Base-by-base conservation (phyloP, 1,140 invertebrate genomes). In the Drosophila kikkawai region DNA sequence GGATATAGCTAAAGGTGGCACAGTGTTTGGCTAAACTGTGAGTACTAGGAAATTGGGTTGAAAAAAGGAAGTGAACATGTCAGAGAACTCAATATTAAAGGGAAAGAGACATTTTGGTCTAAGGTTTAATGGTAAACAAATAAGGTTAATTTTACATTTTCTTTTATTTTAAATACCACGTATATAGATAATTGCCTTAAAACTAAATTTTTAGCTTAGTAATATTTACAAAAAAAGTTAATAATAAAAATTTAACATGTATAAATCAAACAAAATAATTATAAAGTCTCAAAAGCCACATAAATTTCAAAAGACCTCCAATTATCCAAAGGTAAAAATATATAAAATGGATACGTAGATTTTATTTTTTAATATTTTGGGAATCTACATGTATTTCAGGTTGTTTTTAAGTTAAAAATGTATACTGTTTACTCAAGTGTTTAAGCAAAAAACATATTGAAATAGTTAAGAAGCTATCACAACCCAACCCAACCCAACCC, bases 1-100 rank as follows among this genome's bases (percentile, higher is more conserved):
- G 58, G 67, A 50, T 55, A 68, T 70, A 26, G 36, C 53, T 13
- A 56, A 56, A 56, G 48, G n/a, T 37, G 32, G 29, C 17, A 44
- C 26, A n/a, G 22, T 15, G 26, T 41, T 64, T n/a, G 41, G 3
- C 34, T 36, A 59, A 41, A 53, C 19, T 59, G 39, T 13, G 39
- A 44, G 19, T 29, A 11, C 57, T 34, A 12, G 37, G 29, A 69
- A 67, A 67, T 67, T 48, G 29, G 11, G 47, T 63, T 47, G 42
- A 19, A 37, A 37, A 37, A 19, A 19, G 4, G 19, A 39, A 56
- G 22, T 57, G 55, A 57, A 66, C 2, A n/a, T 51, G 26, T 9
- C 2, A 7, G 2, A 50, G n/a, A 17, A 41, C 6, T 29, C 2
- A 15, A 37, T 26, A 57, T 56, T 56, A 37, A 61, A 29, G 34